Evolutionary conservation across 1,140 invertebrate species (phyloP), one percentile per base, ranked within the genome.

Genomic region (Drosophila lacteicornis): DNA sequence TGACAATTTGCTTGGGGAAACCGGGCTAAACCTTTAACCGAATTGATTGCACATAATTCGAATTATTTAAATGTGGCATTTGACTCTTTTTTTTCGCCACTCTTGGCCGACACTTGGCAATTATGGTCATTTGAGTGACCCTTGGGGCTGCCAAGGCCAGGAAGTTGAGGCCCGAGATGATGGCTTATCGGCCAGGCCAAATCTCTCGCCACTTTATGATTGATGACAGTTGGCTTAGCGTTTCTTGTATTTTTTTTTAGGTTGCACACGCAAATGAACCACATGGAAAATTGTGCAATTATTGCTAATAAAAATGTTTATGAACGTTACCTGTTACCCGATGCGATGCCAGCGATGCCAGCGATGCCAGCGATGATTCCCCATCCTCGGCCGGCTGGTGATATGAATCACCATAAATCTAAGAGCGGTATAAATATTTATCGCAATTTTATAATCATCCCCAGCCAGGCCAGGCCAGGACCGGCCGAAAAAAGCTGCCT

Each of bases 341-440:
- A 78, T 87, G 84, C 86, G 25, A 51, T 53, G 27, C 12, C 57
- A 65, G 66, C 58, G 27, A 51, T 53, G 27, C 12, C 57, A 65
- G 66, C 58, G 27, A 53, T 71, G 75, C 58, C 59, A 46, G 57
- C 67, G 71, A 87, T 47, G 69, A 73, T 55, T 71, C 51, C 66
- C 36, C 59, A 45, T 65, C 38, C 50, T 68, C 25, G 7, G 9
- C 53, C 50, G 36, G 38, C 68, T 45, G 46, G 19, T 47, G 70
- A 73, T 88, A 87, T 75, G 81, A 84, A 87, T 88, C 84, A 84
- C 78, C 77, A 87, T 87, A 87, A 87, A 87, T 87, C 80, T 71
- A 78, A 87, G 85, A 84, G 84, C 77, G 62, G 84, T 88, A 88
- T 87, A 87, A 87, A 87, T 87, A 84, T 87, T 87, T 87, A 87